phyloP scores from a whole-genome alignment of 2,113 vertebrate genomes.

The Lontra canadensis region DNA sequence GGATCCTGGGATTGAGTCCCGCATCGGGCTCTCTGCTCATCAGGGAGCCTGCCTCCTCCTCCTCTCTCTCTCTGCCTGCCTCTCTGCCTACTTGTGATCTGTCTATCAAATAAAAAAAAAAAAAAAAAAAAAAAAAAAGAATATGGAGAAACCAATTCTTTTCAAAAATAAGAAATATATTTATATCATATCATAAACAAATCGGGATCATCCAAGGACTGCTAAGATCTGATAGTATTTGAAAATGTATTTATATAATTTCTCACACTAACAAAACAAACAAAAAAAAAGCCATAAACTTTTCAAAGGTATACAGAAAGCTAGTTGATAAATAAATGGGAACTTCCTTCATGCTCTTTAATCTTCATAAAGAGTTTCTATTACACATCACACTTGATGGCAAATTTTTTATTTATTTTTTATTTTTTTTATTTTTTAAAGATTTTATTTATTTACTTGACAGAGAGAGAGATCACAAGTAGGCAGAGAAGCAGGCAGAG shows the following conservation, averaged over 20 bases:
- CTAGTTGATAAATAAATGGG: background rate
- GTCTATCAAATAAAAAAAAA: too few species aligned
- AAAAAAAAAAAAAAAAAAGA: too few species aligned
- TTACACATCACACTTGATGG: background rate
- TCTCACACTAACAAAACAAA: constrained; percentile 1
- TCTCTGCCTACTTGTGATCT: too few species aligned
- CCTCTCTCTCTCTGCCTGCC: too few species aligned
- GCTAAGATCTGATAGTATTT: background rate
- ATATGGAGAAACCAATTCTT: background rate
- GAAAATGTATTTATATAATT: background rate
- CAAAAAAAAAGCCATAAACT: background rate
- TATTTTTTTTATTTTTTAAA: too few species aligned
- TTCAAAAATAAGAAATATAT: background rate
- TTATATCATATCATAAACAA: background rate
- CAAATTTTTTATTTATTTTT: too few species aligned
- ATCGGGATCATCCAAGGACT: background rate
- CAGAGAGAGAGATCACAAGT: too few species aligned
- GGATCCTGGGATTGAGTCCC: too few species aligned
- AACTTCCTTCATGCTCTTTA: background rate
- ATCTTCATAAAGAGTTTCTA: background rate
- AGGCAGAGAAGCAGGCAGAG: too few species aligned
- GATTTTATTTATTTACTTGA: too few species aligned
- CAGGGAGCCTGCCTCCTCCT: too few species aligned
- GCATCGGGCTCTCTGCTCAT: too few species aligned
- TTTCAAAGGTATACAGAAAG: background rate